Base-by-base conservation (phyloP, 2,888 invertebrate species). In the Chymomyza procnemis region DNA sequence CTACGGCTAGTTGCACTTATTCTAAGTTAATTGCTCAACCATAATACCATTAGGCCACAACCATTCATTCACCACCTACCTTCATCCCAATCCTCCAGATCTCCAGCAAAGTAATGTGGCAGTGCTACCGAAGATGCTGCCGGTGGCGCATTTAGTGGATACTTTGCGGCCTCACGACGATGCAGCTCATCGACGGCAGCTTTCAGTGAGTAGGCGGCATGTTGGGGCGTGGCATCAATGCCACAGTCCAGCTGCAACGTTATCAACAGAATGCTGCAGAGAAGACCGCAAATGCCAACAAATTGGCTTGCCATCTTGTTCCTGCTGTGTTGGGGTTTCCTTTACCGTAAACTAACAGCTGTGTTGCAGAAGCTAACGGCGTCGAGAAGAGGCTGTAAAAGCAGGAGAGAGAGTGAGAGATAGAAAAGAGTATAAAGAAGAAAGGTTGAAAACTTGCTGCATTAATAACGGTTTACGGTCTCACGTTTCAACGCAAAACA, bases 161-260 rank as follows among this genome's bases (percentile, higher is more conserved):
- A 89, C 69, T 88, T 88, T 67, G 86, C 85, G 64, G 85, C 83
- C 76, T 91, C 91, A 9, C 90, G 89, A 56, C 90, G 89, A 72
- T 90, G 90, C 67, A 91, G 76, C 65, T 91, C 91, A 75, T 91
- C 91, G 50, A 91, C 90, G 4, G 91, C 91, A 22, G 90, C 89
- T 78, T 91, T 90, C 46, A 91, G 79, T 2, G 91, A 91, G 70
- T 85, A 90, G 55, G 88, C 81, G 21, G 90, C 81, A 63, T 76
- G 89, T 52, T 88, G 88, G 2, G 79, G 76, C 63, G 82, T 75
- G 12, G 69, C 77, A 61, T 62, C 69, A n/a, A 47, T 19, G 54
- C 68, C 66, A 22, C 66, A 67, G 54, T 73, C 68, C 22, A 79
- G 58, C 48, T 73, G 52, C 48, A 74, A 2, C 34, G 34, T 41